Evolutionary conservation across 2,888 invertebrate species (phyloP).

Genomic region (Callyntrura sp.): DNA sequence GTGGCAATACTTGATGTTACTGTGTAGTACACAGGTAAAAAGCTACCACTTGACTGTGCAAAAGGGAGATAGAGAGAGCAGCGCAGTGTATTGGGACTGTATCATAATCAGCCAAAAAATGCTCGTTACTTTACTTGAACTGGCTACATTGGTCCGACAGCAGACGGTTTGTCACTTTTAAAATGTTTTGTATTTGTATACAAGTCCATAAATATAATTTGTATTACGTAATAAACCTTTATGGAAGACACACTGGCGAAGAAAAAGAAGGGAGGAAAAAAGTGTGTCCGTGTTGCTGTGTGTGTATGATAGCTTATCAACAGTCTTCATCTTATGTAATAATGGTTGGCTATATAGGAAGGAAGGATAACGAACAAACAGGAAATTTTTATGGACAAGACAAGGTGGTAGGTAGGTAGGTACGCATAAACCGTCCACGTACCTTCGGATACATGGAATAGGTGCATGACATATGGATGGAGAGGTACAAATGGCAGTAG

Average conservation of each 20-base stretch:
- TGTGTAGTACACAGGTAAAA: background rate
- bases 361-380: slow-evolving; percentile 33
- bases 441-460: too few species aligned
- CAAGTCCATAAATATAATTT: background rate
- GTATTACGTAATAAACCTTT: slow-evolving; percentile 8
- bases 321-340: slow-evolving; percentile 5
- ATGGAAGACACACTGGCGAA: background rate
- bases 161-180: too few species aligned
- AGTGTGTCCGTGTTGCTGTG: slow-evolving; percentile 18
- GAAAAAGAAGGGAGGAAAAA: slow-evolving; percentile 14
- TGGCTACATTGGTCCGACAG: background rate
- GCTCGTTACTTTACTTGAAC: background rate
- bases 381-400: slow-evolving; percentile 42
- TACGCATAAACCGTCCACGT: too few species aligned
- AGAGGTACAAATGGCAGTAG: background rate
- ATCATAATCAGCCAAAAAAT: background rate
- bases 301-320: slow-evolving; percentile 30
- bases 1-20: background rate
- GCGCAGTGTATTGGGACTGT: background rate
- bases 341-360: slow-evolving; percentile 19
- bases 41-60: background rate
- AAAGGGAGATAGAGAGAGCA: background rate
- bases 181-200: too few species aligned
- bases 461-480: background rate
- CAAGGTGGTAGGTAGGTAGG: background rate